A percentile compares a stretch with the other conserved stretches of the same genome.
These are phyloP conservation scores for Callospermophilus lateralis DNA, from an alignment of 2,113 vertebrate genomes.

Conservation along the genomic window DNA sequence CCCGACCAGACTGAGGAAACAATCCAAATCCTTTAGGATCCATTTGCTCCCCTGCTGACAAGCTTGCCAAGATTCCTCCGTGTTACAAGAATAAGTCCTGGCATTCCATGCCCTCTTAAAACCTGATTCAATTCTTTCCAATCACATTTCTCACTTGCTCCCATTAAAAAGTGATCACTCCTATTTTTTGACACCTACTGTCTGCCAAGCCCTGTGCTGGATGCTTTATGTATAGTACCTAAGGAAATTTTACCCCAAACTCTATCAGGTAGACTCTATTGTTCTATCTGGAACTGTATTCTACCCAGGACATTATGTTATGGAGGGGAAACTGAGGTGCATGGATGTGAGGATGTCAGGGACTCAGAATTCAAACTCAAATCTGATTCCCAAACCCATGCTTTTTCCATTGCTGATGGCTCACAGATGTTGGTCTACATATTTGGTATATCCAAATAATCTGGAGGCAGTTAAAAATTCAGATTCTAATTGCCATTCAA, in stretches of 20 bases:
- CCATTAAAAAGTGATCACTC: conserved; percentile 55
- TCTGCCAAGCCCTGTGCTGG: conserved; percentile 37
- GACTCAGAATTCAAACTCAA: conserved; percentile 54
- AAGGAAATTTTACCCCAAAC: conserved; percentile 48
- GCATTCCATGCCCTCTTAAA: not conserved
- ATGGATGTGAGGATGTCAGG: not conserved
- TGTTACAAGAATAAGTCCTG: conserved; percentile 18
- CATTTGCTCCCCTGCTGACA: not conserved
- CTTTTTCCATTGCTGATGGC: conserved; percentile 37
- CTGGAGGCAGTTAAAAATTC: conserved; percentile 49
- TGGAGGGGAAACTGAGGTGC: not conserved
- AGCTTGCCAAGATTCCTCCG: conserved; percentile 25
- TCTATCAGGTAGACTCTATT: conserved; percentile 42
- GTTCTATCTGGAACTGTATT: not conserved
- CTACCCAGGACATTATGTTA: not conserved
- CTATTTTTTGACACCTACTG: conserved; percentile 45
- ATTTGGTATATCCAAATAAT: conserved; percentile 44
- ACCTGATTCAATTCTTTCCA: conserved; percentile 44
- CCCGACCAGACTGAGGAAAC: conserved; percentile 43
- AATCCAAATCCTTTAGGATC: conserved; percentile 44
- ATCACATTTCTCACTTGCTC: conserved; percentile 46
- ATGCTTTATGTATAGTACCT: conserved; percentile 36
- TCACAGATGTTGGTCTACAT: conserved; percentile 26
- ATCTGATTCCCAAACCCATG: conserved; percentile 5
- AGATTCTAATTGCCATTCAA: conserved; percentile 47